These are phyloP conservation scores for Paedocypris micromegethes DNA, from an alignment of 2,797 vertebrate genomes.

Conservation along the genomic window DNA sequence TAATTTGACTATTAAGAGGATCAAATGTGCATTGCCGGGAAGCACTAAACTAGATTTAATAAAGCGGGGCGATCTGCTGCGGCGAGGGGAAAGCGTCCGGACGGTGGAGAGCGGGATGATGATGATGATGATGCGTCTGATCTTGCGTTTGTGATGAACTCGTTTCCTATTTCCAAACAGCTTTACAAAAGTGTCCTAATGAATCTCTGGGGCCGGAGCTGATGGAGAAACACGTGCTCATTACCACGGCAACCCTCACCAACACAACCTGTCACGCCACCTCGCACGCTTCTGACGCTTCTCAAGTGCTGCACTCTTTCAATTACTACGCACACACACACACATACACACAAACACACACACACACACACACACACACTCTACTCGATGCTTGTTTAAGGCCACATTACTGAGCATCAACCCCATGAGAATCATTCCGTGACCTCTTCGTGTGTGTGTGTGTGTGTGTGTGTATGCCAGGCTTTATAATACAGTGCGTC, in stretches of 20 bases:
- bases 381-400: too few relatives aligned
- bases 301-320: neutral
- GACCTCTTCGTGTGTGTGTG: too few relatives aligned
- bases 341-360: too few relatives aligned
- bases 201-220: slow-evolving; percentile 64
- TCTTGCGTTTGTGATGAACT: slow-evolving; percentile 62
- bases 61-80: slow-evolving; percentile 60
- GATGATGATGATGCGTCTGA: too few relatives aligned
- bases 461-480: too few relatives aligned
- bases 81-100: slow-evolving; percentile 41
- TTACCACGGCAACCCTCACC: slow-evolving; percentile 62
- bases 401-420: too few relatives aligned
- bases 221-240: slow-evolving; percentile 66
- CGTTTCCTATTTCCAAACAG: slow-evolving; percentile 57
- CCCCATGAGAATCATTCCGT: too few relatives aligned
- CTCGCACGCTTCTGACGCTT: slow-evolving; percentile 26
- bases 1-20: slow-evolving; percentile 81
- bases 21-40: slow-evolving; percentile 73
- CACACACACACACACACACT: too few relatives aligned
- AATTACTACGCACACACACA: too few relatives aligned
- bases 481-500: too few relatives aligned
- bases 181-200: slow-evolving; percentile 68
- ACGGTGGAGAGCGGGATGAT: too few relatives aligned
- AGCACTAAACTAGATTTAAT: slow-evolving; percentile 80
- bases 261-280: slow-evolving; percentile 57